Evolutionary conservation across 2,113 vertebrate genomes (phyloP).

Genomic region (Uria aalge): DNA sequence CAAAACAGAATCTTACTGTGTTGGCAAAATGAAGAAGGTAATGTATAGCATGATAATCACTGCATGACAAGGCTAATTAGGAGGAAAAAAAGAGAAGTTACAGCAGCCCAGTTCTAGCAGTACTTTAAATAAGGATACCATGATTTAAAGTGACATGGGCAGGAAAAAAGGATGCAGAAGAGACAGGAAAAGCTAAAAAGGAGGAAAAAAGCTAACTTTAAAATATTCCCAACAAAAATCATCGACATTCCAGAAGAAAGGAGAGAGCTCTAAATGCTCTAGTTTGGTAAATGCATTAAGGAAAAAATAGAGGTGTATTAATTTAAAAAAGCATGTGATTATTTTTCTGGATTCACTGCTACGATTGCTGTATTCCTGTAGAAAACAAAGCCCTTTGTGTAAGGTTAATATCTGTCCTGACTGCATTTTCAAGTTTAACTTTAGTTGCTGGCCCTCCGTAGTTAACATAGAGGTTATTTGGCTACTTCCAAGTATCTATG

Average conservation of each 20-base stretch:
- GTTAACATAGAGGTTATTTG: constrained; percentile 66
- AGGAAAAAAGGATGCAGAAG: background rate
- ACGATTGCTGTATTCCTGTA: constrained; percentile 48
- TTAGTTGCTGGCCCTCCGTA: constrained; percentile 49
- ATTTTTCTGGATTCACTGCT: constrained; percentile 26
- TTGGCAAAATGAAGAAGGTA: background rate
- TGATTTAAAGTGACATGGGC: background rate
- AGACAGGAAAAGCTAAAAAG: background rate
- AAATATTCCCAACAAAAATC: background rate
- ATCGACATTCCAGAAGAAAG: background rate
- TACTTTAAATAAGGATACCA: background rate
- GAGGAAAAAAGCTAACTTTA: background rate
- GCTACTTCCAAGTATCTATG: constrained; percentile 69
- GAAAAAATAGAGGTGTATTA: background rate
- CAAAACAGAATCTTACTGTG: background rate
- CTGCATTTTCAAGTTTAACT: constrained; percentile 58
- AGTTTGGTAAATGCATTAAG: background rate
- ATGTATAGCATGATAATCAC: background rate
- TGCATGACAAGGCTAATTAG: background rate
- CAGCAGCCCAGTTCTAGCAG: constrained; percentile 30
- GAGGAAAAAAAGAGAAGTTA: background rate
- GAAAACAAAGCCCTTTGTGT: constrained; percentile 73
- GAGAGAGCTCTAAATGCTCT: background rate
- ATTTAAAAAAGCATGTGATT: background rate
- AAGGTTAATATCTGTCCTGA: constrained; percentile 50